Evolutionary conservation across 2,113 vertebrate genomes (phyloP).

Genomic region (Sciurus niger): DNA sequence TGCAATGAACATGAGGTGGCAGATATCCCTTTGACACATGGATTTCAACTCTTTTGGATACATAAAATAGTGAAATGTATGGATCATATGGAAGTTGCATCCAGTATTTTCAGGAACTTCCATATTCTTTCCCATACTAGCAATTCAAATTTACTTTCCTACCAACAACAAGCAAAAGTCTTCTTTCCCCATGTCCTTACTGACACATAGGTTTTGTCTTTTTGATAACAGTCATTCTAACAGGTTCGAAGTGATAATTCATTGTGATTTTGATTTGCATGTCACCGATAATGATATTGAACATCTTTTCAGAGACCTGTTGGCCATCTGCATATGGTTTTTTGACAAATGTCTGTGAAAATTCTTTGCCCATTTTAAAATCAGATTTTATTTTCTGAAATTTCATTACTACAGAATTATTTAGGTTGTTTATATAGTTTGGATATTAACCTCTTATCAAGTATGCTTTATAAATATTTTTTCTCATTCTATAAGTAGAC

Average conservation of each 20-base stretch:
- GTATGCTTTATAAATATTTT: not conserved
- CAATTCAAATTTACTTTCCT: not conserved
- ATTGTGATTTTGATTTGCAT: not conserved
- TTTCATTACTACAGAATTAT: not conserved
- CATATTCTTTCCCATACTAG: too few relatives aligned
- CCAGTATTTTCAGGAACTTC: not conserved
- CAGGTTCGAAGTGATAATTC: not conserved
- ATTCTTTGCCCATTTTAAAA: not conserved
- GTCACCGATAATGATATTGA: not conserved
- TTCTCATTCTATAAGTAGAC: not conserved
- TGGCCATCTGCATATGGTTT: not conserved
- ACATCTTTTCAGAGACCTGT: not conserved
- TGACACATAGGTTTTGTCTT: not conserved
- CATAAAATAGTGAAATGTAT: not conserved
- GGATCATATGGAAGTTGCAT: not conserved
- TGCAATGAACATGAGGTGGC: too few relatives aligned
- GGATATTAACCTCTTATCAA: not conserved
- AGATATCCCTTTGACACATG: too few relatives aligned
- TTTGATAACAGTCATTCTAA: not conserved
- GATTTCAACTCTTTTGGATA: too few relatives aligned
- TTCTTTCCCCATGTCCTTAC: not conserved
- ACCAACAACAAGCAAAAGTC: not conserved
- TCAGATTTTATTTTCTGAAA: too few relatives aligned
- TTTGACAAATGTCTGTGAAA: not conserved
- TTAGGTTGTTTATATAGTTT: not conserved